Conservation (phyloP, 2,113 vertebrate species). For the Gracilinanus agilis region DNA sequence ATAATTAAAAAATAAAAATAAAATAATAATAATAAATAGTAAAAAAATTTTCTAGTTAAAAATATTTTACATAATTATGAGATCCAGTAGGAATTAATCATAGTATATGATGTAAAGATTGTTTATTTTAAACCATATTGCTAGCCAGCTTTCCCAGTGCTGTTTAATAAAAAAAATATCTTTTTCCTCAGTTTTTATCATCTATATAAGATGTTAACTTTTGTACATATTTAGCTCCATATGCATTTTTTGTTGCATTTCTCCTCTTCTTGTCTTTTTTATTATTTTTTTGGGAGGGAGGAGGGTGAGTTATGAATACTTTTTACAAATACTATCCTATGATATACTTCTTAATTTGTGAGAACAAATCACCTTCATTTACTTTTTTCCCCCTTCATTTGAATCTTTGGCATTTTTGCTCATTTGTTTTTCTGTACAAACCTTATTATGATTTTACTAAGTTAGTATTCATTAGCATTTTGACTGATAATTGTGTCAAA, state of each 20-base stretch:
- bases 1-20: too few relatives aligned
- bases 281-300: not conserved
- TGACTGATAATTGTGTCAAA: not conserved
- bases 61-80: not conserved
- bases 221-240: not conserved
- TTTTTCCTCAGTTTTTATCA: not conserved
- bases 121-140: not conserved
- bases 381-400: not conserved
- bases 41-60: not conserved
- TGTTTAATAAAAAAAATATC: not conserved
- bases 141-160: not conserved
- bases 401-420: not conserved
- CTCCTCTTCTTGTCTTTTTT: not conserved
- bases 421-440: not conserved
- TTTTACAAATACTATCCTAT: not conserved
- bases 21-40: too few relatives aligned
- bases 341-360: not conserved
- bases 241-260: not conserved
- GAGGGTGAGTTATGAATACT: not conserved
- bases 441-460: not conserved
- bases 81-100: not conserved
- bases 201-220: not conserved
- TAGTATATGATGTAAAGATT: not conserved
- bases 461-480: not conserved
- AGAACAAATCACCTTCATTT: not conserved